These are phyloP conservation scores for Drosophila algonquin DNA, from an alignment of 2,888 invertebrate species.

Conservation along the genomic window DNA sequence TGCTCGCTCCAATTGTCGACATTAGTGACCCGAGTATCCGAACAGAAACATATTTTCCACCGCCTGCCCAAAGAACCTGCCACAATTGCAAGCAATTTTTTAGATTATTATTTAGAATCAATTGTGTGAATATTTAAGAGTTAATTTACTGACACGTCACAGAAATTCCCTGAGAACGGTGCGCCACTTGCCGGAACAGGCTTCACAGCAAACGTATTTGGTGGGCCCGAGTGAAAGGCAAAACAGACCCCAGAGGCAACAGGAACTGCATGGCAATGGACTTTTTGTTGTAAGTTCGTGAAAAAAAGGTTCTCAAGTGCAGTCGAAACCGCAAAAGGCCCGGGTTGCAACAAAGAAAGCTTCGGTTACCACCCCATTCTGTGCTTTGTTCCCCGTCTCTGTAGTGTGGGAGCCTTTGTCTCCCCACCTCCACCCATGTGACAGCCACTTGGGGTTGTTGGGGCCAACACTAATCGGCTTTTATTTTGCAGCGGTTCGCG, in stretches of 20 bases:
- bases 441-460: slow-evolving; percentile 36
- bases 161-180: slow-evolving; percentile 11
- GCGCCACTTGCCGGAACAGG: slow-evolving; percentile 17
- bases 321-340: slow-evolving; percentile 27
- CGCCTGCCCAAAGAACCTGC: slow-evolving; percentile 26
- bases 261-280: slow-evolving; percentile 79
- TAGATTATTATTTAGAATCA: slow-evolving; percentile 26
- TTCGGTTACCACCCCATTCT: slow-evolving; percentile 5
- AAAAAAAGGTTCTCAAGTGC: slow-evolving; percentile 12
- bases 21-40: not conserved
- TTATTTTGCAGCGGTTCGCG: slow-evolving; percentile 85
- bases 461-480: slow-evolving; percentile 38
- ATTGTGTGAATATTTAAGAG: slow-evolving; percentile 14
- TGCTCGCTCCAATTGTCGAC: slow-evolving; percentile 7
- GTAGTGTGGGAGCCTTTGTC: slow-evolving; percentile 33
- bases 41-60: slow-evolving; percentile 6
- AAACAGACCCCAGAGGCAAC: slow-evolving; percentile 31
- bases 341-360: slow-evolving; percentile 50
- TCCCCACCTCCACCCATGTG: slow-evolving; percentile 20
- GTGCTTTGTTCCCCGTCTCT: slow-evolving; percentile 47
- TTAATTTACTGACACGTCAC: slow-evolving; percentile 9
- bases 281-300: slow-evolving; percentile 83
- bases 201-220: slow-evolving; percentile 4
- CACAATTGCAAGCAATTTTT: slow-evolving; percentile 31
- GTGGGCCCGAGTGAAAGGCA: slow-evolving; percentile 43